These are phyloP conservation scores for Ailurus styani DNA, from an alignment of 2,113 vertebrate genomes.

Conservation along the genomic window DNA sequence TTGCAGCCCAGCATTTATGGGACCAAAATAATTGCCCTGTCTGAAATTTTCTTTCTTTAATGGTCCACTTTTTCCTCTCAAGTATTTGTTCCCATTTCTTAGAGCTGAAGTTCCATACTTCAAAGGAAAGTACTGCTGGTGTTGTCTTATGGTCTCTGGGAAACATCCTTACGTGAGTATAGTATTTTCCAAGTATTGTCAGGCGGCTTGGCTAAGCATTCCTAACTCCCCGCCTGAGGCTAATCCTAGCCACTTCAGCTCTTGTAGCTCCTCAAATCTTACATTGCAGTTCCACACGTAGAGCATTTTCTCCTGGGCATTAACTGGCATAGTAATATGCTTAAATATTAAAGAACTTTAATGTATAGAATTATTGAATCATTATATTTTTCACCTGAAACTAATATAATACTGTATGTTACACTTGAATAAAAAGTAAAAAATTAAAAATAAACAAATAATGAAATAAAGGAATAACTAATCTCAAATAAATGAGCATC, in stretches of 20 bases:
- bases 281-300: neutral
- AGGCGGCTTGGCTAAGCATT: neutral
- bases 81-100: neutral
- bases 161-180: neutral
- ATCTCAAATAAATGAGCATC: neutral
- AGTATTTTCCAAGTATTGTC: neutral
- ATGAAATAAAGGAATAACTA: neutral
- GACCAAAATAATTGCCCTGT: neutral
- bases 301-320: neutral
- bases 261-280: neutral
- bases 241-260: neutral
- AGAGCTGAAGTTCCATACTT: neutral
- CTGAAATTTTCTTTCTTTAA: neutral
- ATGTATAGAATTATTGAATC: neutral
- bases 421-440: neutral
- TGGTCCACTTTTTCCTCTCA: neutral
- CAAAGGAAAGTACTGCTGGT: neutral
- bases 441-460: neutral
- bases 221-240: fast-evolving
- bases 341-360: neutral
- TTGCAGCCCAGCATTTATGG: neutral
- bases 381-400: neutral
- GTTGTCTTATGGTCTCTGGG: no score
- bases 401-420: neutral
- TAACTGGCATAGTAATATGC: neutral